Conservation (phyloP, 2,888 invertebrate species). For the Kryphioiulus occultus region DNA sequence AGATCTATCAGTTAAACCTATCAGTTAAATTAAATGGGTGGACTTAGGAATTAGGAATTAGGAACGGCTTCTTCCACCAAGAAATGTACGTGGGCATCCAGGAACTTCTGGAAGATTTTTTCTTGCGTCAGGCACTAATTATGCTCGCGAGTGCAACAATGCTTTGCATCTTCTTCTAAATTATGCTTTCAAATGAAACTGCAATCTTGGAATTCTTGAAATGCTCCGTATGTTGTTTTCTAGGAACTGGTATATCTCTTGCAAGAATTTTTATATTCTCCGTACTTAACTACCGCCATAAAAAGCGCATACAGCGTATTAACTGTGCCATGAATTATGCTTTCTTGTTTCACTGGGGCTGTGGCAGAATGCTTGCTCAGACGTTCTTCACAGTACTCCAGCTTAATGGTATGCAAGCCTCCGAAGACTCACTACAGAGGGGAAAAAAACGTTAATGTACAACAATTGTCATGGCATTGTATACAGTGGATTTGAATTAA, state of each 20-base stretch:
- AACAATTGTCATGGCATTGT: not conserved
- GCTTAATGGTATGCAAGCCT: not conserved
- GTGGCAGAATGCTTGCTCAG: not conserved
- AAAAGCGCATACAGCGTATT: not conserved
- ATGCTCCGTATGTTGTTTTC: not conserved
- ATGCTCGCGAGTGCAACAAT: not conserved
- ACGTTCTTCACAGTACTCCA: not conserved
- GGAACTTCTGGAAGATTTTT: not conserved
- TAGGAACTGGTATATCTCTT: not conserved
- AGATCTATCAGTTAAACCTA: no score
- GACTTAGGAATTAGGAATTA: no score
- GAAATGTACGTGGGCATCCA: no score
- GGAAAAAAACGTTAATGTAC: not conserved
- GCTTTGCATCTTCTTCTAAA: not conserved
- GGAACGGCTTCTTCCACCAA: no score
- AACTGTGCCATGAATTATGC: constrained; percentile 2
- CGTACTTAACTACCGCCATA: not conserved
- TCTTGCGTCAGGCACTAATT: not conserved
- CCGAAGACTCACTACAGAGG: not conserved
- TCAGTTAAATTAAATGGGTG: no score
- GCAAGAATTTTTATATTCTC: not conserved
- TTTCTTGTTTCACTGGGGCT: not conserved
- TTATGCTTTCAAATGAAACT: not conserved
- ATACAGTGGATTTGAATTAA: constrained; percentile 14
- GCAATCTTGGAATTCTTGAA: not conserved